Evolutionary conservation across 2,797 vertebrate species (phyloP).

Genomic region (Pogoniulus pusillus): DNA sequence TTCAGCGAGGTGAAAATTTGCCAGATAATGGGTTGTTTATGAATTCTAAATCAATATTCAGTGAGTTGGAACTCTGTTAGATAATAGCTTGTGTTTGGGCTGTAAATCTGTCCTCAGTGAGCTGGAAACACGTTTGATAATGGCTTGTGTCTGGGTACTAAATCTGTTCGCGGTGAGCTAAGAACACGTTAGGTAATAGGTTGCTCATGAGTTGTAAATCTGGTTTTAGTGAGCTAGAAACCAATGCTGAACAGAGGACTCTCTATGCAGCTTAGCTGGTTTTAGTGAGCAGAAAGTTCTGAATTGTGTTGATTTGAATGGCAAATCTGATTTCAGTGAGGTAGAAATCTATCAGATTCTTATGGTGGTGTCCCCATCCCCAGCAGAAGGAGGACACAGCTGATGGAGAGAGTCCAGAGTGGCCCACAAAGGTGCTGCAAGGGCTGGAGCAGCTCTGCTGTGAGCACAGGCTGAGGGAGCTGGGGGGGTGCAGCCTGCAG

Average conservation of each 20-base stretch:
- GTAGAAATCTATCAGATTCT: slow-evolving; percentile 22
- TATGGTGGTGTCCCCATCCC: too few species aligned
- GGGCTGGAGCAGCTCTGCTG: too few species aligned
- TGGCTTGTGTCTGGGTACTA: slow-evolving; percentile 75
- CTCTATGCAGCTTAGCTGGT: slow-evolving; percentile 53
- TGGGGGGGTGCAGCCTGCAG: too few species aligned
- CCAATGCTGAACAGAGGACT: slow-evolving; percentile 65
- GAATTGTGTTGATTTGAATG: slow-evolving; percentile 31
- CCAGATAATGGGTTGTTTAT: slow-evolving; percentile 83
- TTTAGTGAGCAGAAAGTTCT: slow-evolving; percentile 12
- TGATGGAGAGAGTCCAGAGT: too few species aligned
- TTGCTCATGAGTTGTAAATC: slow-evolving; percentile 75
- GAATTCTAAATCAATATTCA: slow-evolving; percentile 83
- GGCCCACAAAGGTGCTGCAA: too few species aligned
- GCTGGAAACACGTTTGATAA: slow-evolving; percentile 79
- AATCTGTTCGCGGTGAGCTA: slow-evolving; percentile 79
- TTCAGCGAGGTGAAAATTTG: slow-evolving; percentile 77
- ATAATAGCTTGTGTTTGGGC: slow-evolving; percentile 78
- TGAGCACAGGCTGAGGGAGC: too few species aligned
- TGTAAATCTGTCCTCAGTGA: slow-evolving; percentile 79
- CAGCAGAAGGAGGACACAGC: too few species aligned
- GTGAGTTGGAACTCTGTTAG: slow-evolving; percentile 79
- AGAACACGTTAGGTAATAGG: slow-evolving; percentile 75
- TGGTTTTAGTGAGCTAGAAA: slow-evolving; percentile 73
- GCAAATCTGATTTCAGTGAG: slow-evolving; percentile 32